Evolutionary conservation across 1,140 invertebrate species (phyloP), one percentile per base, ranked within the genome.

Genomic region (Rhopalosiphum padi): DNA sequence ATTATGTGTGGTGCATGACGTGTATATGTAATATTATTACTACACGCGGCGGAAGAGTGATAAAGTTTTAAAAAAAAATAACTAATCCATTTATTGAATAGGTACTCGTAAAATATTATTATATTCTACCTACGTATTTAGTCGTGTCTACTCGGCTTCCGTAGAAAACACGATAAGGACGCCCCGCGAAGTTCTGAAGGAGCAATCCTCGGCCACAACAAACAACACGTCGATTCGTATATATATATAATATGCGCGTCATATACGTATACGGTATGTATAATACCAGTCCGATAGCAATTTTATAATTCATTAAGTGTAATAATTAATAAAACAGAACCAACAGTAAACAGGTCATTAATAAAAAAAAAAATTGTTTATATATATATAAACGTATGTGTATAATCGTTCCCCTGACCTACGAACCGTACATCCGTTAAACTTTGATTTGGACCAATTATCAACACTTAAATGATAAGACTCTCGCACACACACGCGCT

Each of bases 221-320:
- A 51, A 88, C 87, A 85, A 85, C 35, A 41, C 22, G 83, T 85
- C 23, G 23, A 43, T 85, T 43, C 22, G 0, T 37, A 83, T 23
- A 37, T 83, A 82, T 7, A 37, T 37, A 37, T 37, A 37, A 8
- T 83, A 5, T 46, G 25, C 25, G 25, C 25, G 30, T 46, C 9
- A 43, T 87, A 48, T 87, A 43, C 37, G 5, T 86, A 25, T 86
- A 30, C 41, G 25, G 30, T 46, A 35, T 18, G 11, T 46, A 18
- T 87, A 46, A 87, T 87, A 87, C 86, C 15, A 25, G 87, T 51
- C 23, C 68, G 51, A 83, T n/a, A 30, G n/a, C 46, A 92, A 92
- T 92, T 92, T 83, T 92, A 92, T 92, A 92, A 92, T 92, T 92
- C 68, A 92, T 92, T 83, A 92, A 83, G n/a, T 83, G 90, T 25